phyloP scores from a whole-genome alignment of 1,140 invertebrate genomes.

The Drosophila santomea region DNA sequence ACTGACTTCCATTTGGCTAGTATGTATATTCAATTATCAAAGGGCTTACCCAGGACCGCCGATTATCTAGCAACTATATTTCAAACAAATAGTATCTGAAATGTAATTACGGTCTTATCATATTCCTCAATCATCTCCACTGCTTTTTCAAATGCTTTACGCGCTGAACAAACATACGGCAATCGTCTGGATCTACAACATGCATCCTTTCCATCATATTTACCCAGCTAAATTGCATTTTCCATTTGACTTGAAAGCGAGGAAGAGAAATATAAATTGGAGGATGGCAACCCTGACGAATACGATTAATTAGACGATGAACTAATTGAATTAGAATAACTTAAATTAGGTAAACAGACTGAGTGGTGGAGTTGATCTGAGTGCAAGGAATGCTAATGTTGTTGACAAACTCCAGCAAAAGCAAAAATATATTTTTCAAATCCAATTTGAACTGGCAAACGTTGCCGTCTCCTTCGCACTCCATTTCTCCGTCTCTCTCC shows the following conservation, averaged over 20 bases:
- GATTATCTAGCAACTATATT: not conserved
- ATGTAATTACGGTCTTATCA: not conserved
- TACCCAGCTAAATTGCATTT: constrained; percentile 76
- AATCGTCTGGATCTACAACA: constrained; percentile 21
- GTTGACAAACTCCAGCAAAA: constrained; percentile 49
- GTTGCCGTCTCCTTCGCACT: constrained; percentile 20
- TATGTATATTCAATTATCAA: not conserved
- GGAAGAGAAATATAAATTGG: constrained; percentile 9
- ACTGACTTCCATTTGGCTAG: too few species aligned
- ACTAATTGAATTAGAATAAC: constrained; percentile 83
- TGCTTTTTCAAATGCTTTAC: constrained; percentile 14
- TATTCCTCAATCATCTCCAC: constrained; percentile 2
- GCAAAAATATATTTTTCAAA: constrained; percentile 64
- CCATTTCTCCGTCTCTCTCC: not conserved
- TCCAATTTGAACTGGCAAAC: constrained; percentile 73
- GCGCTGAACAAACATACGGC: constrained; percentile 5
- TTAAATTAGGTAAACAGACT: constrained; percentile 78
- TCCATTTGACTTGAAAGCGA: constrained; percentile 67
- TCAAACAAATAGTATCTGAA: not conserved
- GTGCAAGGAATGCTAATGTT: constrained; percentile 53
- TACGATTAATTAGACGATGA: constrained; percentile 73
- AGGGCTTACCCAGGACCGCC: not conserved
- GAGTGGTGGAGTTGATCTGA: constrained; percentile 11
- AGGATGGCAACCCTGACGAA: constrained; percentile 35
- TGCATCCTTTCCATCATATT: constrained; percentile 52